Evolutionary conservation across 2,113 vertebrate genomes (phyloP), one percentile per base, ranked within the genome.

Genomic region (Corythoichthys intestinalis): DNA sequence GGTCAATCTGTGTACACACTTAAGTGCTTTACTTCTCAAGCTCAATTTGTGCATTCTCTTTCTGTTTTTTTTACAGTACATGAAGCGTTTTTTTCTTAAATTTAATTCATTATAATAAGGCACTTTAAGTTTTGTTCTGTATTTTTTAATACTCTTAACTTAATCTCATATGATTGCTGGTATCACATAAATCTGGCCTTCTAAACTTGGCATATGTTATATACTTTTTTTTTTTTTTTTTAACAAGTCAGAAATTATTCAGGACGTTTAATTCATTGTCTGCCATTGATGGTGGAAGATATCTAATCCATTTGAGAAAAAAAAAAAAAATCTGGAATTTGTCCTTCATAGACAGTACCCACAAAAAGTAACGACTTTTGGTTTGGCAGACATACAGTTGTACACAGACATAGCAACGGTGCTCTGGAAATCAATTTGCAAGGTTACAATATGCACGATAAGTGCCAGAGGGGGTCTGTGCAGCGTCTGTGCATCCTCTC

Each of bases 361-460:
- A 28, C 1, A 15, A 46, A 74, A 48, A 54, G 34, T 58, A 12
- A 38, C 6, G 6, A 9, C 7, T 74, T 83, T 77, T 74, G 58
- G 61, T 68, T 75, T 69, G 66, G 65, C 4, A 2, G 49, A 71
- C 62, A 67, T 70, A 79, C 75, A 41, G 15, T 41, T 61, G 67
- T 80, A 56, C 67, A 48, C 56, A 48, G 67, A 58, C 64, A 61
- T 54, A 58, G 59, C 67, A 72, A 63, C 46, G 53, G 38, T 61
- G 70, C 69, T 80, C 52, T 78, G 78, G 80, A 79, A 89, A 82
- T 89, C 74, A 74, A 73, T 78, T 54, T 82, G 50, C 41, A 60
- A 69, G 35, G 67, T 74, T 67, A 50, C 71, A 76, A 69, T 73
- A 75, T 79, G 70, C 37, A 9, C 76, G 63, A 74, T 76, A 76